Percentiles rank a stretch among this genome's conserved stretches.
phyloP scores from a whole-genome alignment of 2,113 vertebrate genomes.

The Rhinopithecus roxellana region DNA sequence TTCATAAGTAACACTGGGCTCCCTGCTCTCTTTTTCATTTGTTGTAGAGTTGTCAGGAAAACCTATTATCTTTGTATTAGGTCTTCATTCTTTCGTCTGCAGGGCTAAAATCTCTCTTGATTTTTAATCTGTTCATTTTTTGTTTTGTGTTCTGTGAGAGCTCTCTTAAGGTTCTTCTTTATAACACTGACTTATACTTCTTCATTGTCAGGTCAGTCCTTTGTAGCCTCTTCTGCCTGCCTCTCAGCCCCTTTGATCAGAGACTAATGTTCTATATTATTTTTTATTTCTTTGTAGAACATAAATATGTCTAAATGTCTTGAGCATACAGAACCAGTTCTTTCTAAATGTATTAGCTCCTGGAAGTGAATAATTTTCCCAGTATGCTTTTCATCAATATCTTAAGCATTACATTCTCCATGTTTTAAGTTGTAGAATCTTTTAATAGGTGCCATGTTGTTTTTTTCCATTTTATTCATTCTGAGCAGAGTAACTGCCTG shows the following conservation, averaged over 20 bases:
- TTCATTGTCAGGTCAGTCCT: neutral
- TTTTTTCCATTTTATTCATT: neutral
- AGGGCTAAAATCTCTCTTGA: neutral
- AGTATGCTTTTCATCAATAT: neutral
- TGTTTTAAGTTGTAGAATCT: slow-evolving; percentile 4
- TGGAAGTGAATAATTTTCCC: neutral
- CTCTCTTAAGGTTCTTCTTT: neutral
- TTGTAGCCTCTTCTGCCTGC: neutral
- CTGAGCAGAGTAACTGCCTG: neutral
- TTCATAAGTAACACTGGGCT: no score
- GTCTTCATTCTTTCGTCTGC: neutral
- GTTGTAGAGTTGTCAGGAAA: neutral
- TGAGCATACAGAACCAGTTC: neutral
- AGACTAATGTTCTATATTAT: neutral
- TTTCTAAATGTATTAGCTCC: neutral
- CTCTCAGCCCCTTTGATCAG: neutral
- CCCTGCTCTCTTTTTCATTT: neutral
- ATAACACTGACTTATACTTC: neutral
- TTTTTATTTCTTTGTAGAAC: slow-evolving; percentile 1
- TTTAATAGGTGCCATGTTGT: neutral
- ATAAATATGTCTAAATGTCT: neutral
- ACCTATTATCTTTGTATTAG: neutral
- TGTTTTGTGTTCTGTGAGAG: slow-evolving; percentile 12
- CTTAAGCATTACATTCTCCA: neutral
- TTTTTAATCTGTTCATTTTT: neutral